These are phyloP conservation scores for Phrynosoma blainvillii DNA, from an alignment of 2,113 vertebrate genomes.

Conservation along the genomic window DNA sequence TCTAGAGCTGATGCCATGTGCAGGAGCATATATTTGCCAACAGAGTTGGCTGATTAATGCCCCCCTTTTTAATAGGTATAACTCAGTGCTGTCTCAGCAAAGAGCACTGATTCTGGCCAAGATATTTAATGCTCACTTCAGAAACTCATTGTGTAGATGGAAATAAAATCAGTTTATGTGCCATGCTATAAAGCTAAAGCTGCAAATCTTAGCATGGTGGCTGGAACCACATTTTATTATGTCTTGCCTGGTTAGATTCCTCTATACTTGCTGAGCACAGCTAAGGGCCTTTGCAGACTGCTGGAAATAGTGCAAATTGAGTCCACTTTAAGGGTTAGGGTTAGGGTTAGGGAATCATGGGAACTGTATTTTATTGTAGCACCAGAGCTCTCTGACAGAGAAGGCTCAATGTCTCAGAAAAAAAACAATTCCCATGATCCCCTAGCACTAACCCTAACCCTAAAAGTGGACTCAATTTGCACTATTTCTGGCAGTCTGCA, in stretches of 20 bases:
- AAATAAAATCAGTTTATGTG: slow-evolving; percentile 11
- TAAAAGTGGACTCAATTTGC: no score
- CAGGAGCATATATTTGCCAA: not conserved
- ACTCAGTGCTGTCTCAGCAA: not conserved
- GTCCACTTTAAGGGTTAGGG: no score
- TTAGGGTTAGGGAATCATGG: no score
- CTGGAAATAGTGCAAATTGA: no score
- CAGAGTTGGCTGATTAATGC: slow-evolving; percentile 14
- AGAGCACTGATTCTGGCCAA: slow-evolving; percentile 13
- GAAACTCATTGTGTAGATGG: not conserved
- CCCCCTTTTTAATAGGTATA: not conserved
- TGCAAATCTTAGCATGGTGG: not conserved
- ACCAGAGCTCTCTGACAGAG: no score
- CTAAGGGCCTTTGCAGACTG: not conserved
- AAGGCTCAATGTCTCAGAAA: no score
- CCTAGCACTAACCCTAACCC: no score
- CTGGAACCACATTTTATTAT: not conserved
- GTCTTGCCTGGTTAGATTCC: not conserved
- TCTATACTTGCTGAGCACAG: not conserved
- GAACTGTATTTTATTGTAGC: no score
- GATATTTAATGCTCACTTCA: slow-evolving; percentile 8
- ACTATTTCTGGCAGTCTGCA: no score
- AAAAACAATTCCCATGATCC: no score
- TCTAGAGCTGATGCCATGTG: not conserved
- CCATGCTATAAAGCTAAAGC: not conserved